Base-by-base conservation (phyloP, 2,888 invertebrate species). In the Nomada ferruginata region DNA sequence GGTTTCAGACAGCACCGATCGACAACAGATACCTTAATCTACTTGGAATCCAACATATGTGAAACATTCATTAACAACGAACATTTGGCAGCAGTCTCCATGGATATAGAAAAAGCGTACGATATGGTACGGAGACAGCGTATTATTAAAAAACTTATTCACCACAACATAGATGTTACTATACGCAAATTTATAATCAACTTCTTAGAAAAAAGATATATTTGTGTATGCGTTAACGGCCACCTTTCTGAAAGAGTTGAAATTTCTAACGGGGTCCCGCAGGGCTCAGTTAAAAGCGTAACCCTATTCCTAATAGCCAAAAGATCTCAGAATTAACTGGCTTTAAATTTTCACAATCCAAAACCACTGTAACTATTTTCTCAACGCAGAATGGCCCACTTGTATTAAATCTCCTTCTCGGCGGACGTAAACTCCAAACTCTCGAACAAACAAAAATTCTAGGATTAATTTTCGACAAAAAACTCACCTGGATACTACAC, bases 251-350 rank as follows among this genome's bases (percentile, higher is more conserved):
- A 55, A 9, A 7, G 5, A 0, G 36, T 44, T 10, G 15, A 20
- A 55, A 26, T 68, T 3, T 7, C 53, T 36, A 76, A 69, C 29
- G 76, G 69, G 15, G 52, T 57, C 1, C 63, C 69, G 10, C 76
- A 69, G 29, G 63, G 69, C 1, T 69, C 76, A 11, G 57, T 69
- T 3, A 2, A 57, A n/a, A 75, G 68, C 47, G 68, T 75, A 36
- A 69, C 69, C n/a, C n/a, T n/a, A n/a, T n/a, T n/a, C n/a, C n/a
- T n/a, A n/a, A n/a, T n/a, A n/a, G n/a, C n/a, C n/a, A 44, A 0
- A 44, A 20, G 2, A 44, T 26, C n/a, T 20, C n/a, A 3, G 10
- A 13, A 29, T 18, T 18, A n/a, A 55, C 7, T 2, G 69, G 50
- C 18, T 60, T 76, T 18, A 47, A 57, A 44, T 63, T 76, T 15